Conservation (phyloP, 2,113 vertebrate genomes). For the Neopipo cinnamomea region DNA sequence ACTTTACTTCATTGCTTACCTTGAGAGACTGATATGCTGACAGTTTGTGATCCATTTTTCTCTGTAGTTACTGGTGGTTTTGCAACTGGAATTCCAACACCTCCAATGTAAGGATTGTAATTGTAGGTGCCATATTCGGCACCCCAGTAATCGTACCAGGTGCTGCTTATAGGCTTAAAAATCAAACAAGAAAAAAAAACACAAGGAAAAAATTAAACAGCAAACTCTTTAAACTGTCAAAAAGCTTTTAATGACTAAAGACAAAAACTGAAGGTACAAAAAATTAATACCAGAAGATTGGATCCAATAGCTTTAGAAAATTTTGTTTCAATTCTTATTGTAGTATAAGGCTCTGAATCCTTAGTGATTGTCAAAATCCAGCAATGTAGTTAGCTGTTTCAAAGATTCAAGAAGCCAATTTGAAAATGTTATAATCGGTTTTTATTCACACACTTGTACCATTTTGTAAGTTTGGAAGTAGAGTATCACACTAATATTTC, state of each 20-base stretch:
- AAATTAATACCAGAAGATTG: not conserved
- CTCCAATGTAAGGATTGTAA: slow-evolving; percentile 95
- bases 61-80: slow-evolving; percentile 88
- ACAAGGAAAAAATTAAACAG: not conserved
- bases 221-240: not conserved
- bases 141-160: slow-evolving; percentile 99
- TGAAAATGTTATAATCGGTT: not conserved
- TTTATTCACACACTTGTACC: not conserved
- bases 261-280: not conserved
- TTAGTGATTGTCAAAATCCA: not conserved
- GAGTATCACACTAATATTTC: not conserved
- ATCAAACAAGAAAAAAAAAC: not conserved
- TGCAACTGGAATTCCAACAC: slow-evolving; percentile 92
- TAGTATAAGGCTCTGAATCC: not conserved
- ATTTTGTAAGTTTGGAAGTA: not conserved
- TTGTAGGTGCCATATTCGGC: slow-evolving; percentile 96
- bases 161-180: slow-evolving; percentile 95
- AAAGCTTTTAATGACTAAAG: not conserved
- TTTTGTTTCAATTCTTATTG: not conserved
- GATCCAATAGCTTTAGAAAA: not conserved
- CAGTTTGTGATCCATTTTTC: slow-evolving; percentile 91
- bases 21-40: slow-evolving; percentile 95
- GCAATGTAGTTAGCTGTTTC: not conserved
- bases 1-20: slow-evolving; percentile 70
- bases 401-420: not conserved